Evolutionary conservation across 1,140 invertebrate species (phyloP), one percentile per base, ranked within the genome.

Genomic region (Oreohelix idahoensis): DNA sequence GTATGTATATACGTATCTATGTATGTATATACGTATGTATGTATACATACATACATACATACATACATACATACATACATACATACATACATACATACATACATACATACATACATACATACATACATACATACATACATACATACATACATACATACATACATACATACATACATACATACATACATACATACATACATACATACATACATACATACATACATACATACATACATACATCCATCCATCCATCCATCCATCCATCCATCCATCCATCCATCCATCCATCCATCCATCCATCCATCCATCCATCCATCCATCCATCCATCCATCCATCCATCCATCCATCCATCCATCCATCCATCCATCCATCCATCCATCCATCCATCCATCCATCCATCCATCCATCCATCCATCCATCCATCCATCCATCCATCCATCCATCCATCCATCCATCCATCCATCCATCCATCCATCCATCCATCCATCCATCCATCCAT

Each of bases 341-440:
- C 53, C 53, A 58, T 58, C 53, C 53, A 58, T 58, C 53, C 53
- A 58, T 58, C 53, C 53, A 58, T 58, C 53, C 53, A n/a, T n/a
- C n/a, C n/a, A n/a, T n/a, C n/a, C n/a, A n/a, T n/a, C n/a, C n/a
- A 58, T 58, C 53, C 53, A 58, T 58, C 53, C 53, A 58, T 58
- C 53, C 53, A 58, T 35, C 69, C 38, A 58, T 58, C 53, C 53
- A 58, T 58, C 53, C 26, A 58, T 58, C 53, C 26, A 58, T 58
- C 53, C 26, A 58, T 58, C 53, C n/a, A n/a, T n/a, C n/a, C n/a
- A n/a, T n/a, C n/a, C n/a, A n/a, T n/a, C n/a, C n/a, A n/a, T n/a
- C n/a, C n/a, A n/a, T n/a, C n/a, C n/a, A n/a, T n/a, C n/a, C n/a
- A n/a, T n/a, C n/a, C n/a, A n/a, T n/a, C n/a, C n/a, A n/a, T n/a